Base-by-base conservation (phyloP, 1,140 invertebrate species). In the Neelides sp. region DNA sequence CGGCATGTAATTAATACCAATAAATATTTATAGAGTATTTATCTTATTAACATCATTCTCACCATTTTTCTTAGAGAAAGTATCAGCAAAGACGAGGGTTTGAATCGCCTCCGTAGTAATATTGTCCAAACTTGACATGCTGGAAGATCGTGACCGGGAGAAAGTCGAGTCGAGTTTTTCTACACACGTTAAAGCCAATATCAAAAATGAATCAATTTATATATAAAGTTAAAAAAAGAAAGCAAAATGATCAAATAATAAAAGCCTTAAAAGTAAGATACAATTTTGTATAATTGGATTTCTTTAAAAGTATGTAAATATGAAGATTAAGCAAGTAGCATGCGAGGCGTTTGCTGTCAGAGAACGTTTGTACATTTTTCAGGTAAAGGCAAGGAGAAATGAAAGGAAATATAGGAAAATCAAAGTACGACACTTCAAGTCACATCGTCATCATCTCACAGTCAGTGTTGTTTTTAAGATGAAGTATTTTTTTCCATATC, bases 91-190 rank as follows among this genome's bases (percentile, higher is more conserved):
- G 60, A 82, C 81, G 68, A 97, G 77, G 74, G 86, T 94, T 72
- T 91, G 89, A 65, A 98, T 85, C 66, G 90, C 85, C 76, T 97
- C 93, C 61, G 84, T 84, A 61, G 81, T 83, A 69, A 94, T 92
- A 74, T 92, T 94, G 72, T 96, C 93, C 65, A 96, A 74, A 70
- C 90, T 95, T 58, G 89, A 93, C 81, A 94, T 93, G 71, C 87
- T 92, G 66, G 89, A 94, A 68, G 89, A 93, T 64, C 91, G 78
- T 61, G 91, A 95, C 67, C 90, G 78, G 64, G 90, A 91, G 73
- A 95, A 95, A 61, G 86, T 88, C 67, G 80, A 89, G 74, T 95
- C 91, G 73, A 89, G 77, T 77, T 93, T 93, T 75, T 96, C 91
- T 94, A 77, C 27, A 57, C 17, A 17, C 32, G 3, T 24, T 22